Evolutionary conservation across 2,797 vertebrate genomes (phyloP).

Genomic region (Columba guinea): DNA sequence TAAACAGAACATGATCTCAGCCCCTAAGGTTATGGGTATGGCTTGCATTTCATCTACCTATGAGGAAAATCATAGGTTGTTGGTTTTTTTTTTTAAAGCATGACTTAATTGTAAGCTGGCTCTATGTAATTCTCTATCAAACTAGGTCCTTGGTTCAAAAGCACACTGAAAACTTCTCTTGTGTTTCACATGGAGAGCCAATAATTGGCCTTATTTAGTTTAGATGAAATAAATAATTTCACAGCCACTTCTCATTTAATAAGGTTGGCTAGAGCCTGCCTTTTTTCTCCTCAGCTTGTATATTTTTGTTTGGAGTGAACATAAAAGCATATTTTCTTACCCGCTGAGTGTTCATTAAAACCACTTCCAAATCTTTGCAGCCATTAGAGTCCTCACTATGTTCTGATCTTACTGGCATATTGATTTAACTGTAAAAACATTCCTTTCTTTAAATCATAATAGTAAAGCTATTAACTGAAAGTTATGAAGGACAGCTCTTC

Average conservation of each 20-base stretch:
- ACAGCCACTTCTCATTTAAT: conserved; percentile 59
- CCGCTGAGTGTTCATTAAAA: conserved; percentile 71
- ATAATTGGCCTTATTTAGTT: conserved; percentile 43
- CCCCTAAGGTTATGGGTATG: background rate
- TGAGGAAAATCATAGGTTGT: background rate
- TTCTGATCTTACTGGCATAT: conserved; percentile 58
- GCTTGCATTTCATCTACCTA: background rate
- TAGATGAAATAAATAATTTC: conserved; percentile 63
- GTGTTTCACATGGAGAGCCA: conserved; percentile 12
- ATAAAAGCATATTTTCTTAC: conserved; percentile 63
- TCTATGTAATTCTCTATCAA: background rate
- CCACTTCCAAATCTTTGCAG: conserved; percentile 62
- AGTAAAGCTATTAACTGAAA: conserved; percentile 39
- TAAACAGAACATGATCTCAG: background rate
- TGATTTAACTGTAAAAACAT: conserved; percentile 62
- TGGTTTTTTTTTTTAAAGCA: background rate
- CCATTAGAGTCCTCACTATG: conserved; percentile 49
- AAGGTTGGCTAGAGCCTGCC: conserved; percentile 39
- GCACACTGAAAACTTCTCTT: background rate
- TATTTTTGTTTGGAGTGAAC: conserved; percentile 65
- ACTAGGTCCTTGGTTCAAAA: background rate
- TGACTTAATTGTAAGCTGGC: background rate
- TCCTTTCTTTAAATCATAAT: conserved; percentile 46
- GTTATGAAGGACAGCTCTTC: conserved; percentile 14
- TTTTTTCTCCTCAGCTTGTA: conserved; percentile 44